Evolutionary conservation across 2,797 vertebrate species (phyloP), one percentile per base, ranked within the genome.

Genomic region (Jordanella pulchra): DNA sequence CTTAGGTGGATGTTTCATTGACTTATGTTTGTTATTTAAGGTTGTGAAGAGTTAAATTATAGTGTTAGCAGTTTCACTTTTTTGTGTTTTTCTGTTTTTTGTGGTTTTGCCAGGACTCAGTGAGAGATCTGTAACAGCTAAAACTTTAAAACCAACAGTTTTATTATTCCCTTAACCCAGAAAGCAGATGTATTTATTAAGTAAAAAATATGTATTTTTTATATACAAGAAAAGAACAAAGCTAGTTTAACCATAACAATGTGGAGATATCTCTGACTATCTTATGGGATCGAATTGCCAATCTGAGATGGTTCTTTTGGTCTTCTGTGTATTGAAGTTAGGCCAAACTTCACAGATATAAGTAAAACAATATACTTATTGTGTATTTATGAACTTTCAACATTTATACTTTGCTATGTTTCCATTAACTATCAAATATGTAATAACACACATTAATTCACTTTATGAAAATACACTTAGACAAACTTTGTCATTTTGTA

Each of bases 41-140:
- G 7, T 45, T 54, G 21, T 45, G 35, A 65, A 72, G 51, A 18
- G 51, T 65, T 55, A 10, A 72, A 47, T 47, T 14, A 55, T 17
- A 50, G 48, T 39, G 12, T 39, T 25, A 13, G 35, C 0, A 2
- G 69, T 54, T 65, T 45, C 32, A 47, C 28, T 58, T 5, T 61
- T 61, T 4, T 39, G 27, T 50, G 14, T n/a, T 61, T 1, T 67
- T 39, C n/a, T n/a, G n/a, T 10, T 68, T 61, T 61, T 4, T 39
- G 27, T 50, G 14, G 30, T 61, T 1, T 67, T 39, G 27, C 66
- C 12, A n/a, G 25, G n/a, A 66, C 71, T 45, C 53, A 2, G 35
- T 35, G 50, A 35, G 21, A 35, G 58, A 61, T 39, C 35, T 39
- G 35, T 63, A 63, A 1, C 60, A 7, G 35, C 21, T 23, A 42